Evolutionary conservation across 2,797 vertebrate genomes (phyloP).

Genomic region (Phoxinus dragarum): DNA sequence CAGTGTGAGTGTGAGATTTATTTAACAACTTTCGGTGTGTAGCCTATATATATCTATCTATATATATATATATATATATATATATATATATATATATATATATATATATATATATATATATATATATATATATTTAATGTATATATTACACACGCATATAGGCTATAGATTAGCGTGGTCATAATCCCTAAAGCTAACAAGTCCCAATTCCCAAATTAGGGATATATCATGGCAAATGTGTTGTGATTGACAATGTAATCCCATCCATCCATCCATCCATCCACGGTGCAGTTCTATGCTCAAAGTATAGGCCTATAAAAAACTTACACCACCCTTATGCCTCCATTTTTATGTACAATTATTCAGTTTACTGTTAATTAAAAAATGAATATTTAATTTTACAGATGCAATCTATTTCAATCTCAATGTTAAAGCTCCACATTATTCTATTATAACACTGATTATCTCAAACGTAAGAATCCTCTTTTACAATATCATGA

Average conservation of each 20-base stretch:
- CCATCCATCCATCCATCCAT: neutral
- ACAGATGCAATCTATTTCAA: neutral
- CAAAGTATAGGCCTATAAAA: neutral
- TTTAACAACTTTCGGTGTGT: no score
- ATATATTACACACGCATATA: no score
- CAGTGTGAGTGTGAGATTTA: neutral
- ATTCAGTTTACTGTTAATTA: neutral
- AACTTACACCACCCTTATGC: neutral
- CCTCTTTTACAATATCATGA: neutral
- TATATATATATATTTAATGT: no score
- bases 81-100: no score
- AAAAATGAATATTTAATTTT: neutral
- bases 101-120: no score
- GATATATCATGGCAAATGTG: neutral
- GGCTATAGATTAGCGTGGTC: no score
- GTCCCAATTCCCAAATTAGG: neutral
- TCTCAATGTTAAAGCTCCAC: neutral
- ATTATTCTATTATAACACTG: neutral
- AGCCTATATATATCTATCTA: neutral
- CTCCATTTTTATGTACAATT: neutral
- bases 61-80: no score
- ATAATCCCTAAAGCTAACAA: neutral
- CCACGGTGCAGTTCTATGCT: neutral
- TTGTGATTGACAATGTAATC: neutral
- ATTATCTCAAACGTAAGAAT: neutral